A percentile compares a stretch with the other conserved stretches of the same genome.
These are phyloP conservation scores for Troides helena DNA, from an alignment of 2,888 invertebrate species.

Conservation along the genomic window DNA sequence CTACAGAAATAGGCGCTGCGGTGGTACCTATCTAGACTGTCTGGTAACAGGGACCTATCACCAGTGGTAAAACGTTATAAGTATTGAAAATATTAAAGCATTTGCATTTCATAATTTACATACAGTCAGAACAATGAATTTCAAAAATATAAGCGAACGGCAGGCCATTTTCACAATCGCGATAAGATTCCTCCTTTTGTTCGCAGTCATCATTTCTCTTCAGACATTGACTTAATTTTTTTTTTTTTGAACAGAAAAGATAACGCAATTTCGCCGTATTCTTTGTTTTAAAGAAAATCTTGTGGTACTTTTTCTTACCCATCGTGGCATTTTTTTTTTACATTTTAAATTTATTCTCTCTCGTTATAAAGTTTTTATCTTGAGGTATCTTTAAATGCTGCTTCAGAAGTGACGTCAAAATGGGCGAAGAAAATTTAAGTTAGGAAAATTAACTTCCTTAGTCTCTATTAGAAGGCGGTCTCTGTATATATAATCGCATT, in stretches of 20 bases:
- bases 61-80: no score
- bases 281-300: constrained; percentile 1
- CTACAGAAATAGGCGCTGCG: no score
- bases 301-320: constrained; percentile 1
- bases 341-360: constrained; percentile 1
- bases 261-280: not conserved
- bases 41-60: no score
- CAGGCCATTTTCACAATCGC: not conserved
- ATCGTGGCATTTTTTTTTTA: not conserved
- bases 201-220: constrained; percentile 13
- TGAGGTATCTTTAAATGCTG: not conserved
- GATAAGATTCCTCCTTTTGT: constrained; percentile 17
- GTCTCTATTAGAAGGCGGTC: not conserved
- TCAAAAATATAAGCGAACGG: constrained; percentile 6
- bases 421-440: not conserved
- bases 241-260: constrained; percentile 6
- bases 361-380: constrained; percentile 1
- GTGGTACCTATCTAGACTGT: no score
- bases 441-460: not conserved
- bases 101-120: not conserved
- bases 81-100: not conserved
- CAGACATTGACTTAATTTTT: constrained; percentile 9
- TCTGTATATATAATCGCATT: not conserved
- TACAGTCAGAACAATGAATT: not conserved
- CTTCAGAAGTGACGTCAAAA: not conserved